Evolutionary conservation across 1,140 invertebrate species (phyloP), one percentile per base, ranked within the genome.

Genomic region (Orius insidiosus): DNA sequence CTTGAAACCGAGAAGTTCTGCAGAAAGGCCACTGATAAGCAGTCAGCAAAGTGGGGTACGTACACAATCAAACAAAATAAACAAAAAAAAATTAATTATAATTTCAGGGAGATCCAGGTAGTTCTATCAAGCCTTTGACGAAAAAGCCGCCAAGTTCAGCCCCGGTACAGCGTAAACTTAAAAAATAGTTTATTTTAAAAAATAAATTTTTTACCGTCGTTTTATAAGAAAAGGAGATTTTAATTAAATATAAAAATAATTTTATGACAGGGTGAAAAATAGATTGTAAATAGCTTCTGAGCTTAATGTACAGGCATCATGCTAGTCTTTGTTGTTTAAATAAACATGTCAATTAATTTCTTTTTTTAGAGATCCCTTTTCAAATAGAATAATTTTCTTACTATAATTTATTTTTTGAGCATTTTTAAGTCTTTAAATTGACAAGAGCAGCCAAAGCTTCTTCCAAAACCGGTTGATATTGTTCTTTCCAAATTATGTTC

Each of bases 401-500:
- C n/a, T n/a, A n/a, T n/a, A n/a, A n/a, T n/a, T n/a, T n/a, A n/a
- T n/a, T n/a, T n/a, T n/a, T n/a, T n/a, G n/a, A n/a, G n/a, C n/a
- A n/a, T n/a, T n/a, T 4, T 24, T 24, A 24, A 24, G 24, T 24
- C 24, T 24, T 24, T 24, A 24, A 4, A 24, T 24, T 24, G 7
- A 43, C 41, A 31, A 43, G 41, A 11, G 24, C 10, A 6, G 24
- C 31, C 3, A 43, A 30, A 31, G 31, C n/a, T 9, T 43, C 24
- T 32, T 43, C 31, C n/a, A 43, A 14, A n/a, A 43, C 11, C 2
- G 41, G 41, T 30, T 43, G 18, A 30, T 43, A 43, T 30, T 43
- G 18, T n/a, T 43, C 31, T 8, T 43, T 11, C 10, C 19, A 30
- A n/a, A 9, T 18, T 3, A 92, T 88, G 57, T 92, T 92, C 54